Evolutionary conservation across 2,797 vertebrate genomes (phyloP).

Genomic region (Gephyroberyx darwinii): DNA sequence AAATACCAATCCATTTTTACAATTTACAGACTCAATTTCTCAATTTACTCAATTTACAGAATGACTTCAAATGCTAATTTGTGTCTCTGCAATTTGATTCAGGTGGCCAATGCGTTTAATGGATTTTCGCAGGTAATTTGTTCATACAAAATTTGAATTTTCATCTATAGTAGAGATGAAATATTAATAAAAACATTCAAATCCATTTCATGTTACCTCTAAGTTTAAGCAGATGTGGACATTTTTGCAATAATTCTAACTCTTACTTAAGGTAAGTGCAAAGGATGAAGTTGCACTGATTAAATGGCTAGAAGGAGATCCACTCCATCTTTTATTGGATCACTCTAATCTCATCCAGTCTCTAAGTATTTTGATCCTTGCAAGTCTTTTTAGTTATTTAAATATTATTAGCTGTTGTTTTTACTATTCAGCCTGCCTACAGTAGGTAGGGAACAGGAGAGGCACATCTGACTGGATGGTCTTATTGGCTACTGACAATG

Average conservation of each 20-base stretch:
- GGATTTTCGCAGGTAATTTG: constrained; percentile 88
- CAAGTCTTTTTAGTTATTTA: not conserved
- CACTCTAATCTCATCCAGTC: too few species aligned
- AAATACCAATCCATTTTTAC: constrained; percentile 45
- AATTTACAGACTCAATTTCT: too few species aligned
- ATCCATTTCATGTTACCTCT: too few species aligned
- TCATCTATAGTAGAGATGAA: not conserved
- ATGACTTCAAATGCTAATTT: constrained; percentile 64
- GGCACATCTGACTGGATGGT: too few species aligned
- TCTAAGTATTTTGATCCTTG: too few species aligned
- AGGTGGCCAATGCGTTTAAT: constrained; percentile 88
- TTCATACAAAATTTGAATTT: constrained; percentile 7
- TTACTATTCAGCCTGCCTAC: too few species aligned
- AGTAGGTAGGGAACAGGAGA: too few species aligned
- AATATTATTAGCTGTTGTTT: too few species aligned
- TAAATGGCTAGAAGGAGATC: too few species aligned
- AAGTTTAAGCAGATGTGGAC: not conserved
- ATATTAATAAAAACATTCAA: too few species aligned
- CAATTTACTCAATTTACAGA: constrained; percentile 20
- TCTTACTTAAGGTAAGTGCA: not conserved
- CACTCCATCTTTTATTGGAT: too few species aligned
- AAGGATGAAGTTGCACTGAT: too few species aligned
- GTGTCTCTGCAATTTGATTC: constrained; percentile 77
- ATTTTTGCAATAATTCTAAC: not conserved
- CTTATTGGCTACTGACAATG: not conserved